Conservation (phyloP, 1,140 invertebrate genomes). For the Drosophila tsacasi region DNA sequence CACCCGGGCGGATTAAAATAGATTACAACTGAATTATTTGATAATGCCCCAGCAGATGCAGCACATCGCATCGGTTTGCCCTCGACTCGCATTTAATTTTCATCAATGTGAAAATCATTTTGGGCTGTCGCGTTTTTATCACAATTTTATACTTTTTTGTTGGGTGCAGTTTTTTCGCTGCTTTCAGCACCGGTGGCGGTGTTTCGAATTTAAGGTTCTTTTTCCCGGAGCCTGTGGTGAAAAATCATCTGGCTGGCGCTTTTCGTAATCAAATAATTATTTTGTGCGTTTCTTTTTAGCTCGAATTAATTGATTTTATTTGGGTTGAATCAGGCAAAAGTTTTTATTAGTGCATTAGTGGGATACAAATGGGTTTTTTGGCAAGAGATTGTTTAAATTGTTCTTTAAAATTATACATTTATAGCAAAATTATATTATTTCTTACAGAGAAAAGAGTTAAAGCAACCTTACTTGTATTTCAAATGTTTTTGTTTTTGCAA, state of each 20-base stretch:
- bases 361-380: not conserved
- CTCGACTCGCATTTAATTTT: conserved; percentile 41
- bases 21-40: conserved; percentile 76
- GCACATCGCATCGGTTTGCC: conserved; percentile 22
- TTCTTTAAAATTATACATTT: not conserved
- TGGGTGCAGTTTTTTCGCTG: not conserved
- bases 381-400: not conserved
- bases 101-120: conserved; percentile 55
- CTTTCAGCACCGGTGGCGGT: not conserved
- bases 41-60: conserved; percentile 50
- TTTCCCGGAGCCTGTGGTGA: conserved; percentile 11
- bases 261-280: conserved; percentile 39
- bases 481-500: not conserved
- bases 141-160: not conserved
- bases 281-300: conserved; percentile 8
- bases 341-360: conserved; percentile 10
- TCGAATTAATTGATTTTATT: conserved; percentile 47
- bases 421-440: not conserved
- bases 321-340: conserved; percentile 29
- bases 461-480: not conserved
- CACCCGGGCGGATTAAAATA: conserved; percentile 56
- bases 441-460: not conserved
- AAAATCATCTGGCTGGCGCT: conserved; percentile 15
- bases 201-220: conserved; percentile 31
- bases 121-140: conserved; percentile 42